Base-by-base conservation (phyloP, 2,113 vertebrate genomes). In the Taxidea taxus region DNA sequence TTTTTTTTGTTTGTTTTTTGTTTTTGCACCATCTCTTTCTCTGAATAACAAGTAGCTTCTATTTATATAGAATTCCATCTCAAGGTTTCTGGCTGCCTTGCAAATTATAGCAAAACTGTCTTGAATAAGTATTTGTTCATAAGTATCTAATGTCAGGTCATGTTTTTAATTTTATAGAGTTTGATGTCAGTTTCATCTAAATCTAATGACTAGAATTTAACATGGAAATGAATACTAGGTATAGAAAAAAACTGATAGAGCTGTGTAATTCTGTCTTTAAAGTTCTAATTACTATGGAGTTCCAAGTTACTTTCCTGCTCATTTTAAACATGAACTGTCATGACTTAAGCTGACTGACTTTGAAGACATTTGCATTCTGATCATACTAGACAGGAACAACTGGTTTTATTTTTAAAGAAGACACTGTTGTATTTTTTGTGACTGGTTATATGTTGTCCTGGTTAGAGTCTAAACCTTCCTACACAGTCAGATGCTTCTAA, bases 371-470 rank as follows among this genome's bases (percentile, higher is more conserved):
- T 95, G 56, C 84, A 72, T 96, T 81, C 84, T 96, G 95, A 98
- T 92, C 97, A 92, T 88, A 97, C 96, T 96, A 95, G 90, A 97
- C 97, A 97, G 95, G 97, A 98, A 97, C 87, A 96, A 98, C 98
- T 98, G 97, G 97, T 97, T 98, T 98, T 91, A 80, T 94, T 95
- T 97, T 92, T 95, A 68, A 97, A 98, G 96, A 96, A 80, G 66
- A 58, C 88, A 62, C 47, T 51, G 18, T 58, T 91, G 0, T 82
- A 25, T 83, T 87, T 85, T 94, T 97, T 66, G 91, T 86, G 89
- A n/a, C 72, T 94, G 72, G 23, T 72, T 94, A 25, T 95, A 74
- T 96, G 88, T 87, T 92, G 72, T 66, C 18, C 81, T 81, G 78
- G 95, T 92, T 87, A 90, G 34, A 66, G 3, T 78, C 51, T 86